phyloP scores from a whole-genome alignment of 2,888 invertebrate species.

The Loripinus fragilis region DNA sequence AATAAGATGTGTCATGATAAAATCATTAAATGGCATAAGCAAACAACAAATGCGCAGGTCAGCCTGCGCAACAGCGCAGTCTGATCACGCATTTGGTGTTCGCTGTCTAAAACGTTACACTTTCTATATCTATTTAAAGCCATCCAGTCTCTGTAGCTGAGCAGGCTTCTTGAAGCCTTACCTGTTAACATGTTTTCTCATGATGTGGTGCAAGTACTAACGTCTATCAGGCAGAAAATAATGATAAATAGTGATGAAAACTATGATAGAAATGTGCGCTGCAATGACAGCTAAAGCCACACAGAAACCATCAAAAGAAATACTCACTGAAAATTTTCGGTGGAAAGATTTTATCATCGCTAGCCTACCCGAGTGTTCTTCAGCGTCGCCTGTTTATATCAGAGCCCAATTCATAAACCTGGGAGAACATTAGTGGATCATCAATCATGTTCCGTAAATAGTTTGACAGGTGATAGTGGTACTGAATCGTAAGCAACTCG shows the following conservation, averaged over 20 bases:
- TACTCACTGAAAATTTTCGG: constrained; percentile 1
- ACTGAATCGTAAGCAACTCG: neutral
- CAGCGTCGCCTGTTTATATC: constrained; percentile 12
- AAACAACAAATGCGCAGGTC: too few species aligned
- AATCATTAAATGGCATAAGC: too few species aligned
- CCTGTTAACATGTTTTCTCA: too few species aligned
- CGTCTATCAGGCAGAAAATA: constrained; percentile 17
- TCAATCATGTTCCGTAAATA: constrained; percentile 1
- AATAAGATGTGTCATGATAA: too few species aligned
- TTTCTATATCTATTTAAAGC: too few species aligned
- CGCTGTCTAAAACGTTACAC: too few species aligned
- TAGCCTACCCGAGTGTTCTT: constrained; percentile 13
- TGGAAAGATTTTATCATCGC: constrained; percentile 8
- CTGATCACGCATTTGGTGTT: too few species aligned
- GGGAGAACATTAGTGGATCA: constrained; percentile 1
- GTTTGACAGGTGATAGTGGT: neutral
- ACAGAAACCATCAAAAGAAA: constrained; percentile 17
- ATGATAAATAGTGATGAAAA: constrained; percentile 19
- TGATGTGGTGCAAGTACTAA: neutral
- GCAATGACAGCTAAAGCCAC: constrained; percentile 8
- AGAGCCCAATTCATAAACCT: constrained; percentile 15
- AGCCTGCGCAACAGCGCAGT: too few species aligned
- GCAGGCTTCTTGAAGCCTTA: too few species aligned
- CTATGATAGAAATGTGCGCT: constrained; percentile 4
- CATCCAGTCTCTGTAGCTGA: too few species aligned